A percentile compares a stretch with the other conserved stretches of the same genome.
Evolutionary conservation across 2,888 invertebrate species (phyloP).

Genomic region (Tuberolachnus salignus): DNA sequence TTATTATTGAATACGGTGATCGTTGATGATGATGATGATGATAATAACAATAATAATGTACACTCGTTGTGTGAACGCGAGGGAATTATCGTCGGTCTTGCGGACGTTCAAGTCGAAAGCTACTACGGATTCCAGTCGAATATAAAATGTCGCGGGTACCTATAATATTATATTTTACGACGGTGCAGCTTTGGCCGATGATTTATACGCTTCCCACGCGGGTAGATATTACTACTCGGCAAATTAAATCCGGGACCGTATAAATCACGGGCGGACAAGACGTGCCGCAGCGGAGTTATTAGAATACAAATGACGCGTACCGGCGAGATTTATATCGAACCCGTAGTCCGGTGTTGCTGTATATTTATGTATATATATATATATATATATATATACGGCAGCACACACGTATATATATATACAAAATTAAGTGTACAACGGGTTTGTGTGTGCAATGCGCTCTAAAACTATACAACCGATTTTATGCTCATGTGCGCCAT

Average conservation of each 20-base stretch:
- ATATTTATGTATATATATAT: too few species aligned
- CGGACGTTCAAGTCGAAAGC: slow-evolving; percentile 15
- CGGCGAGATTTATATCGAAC: not conserved
- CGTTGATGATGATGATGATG: too few species aligned
- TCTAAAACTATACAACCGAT: too few species aligned
- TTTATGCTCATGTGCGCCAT: too few species aligned
- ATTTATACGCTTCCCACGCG: slow-evolving; percentile 30
- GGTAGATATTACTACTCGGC: not conserved
- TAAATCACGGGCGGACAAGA: slow-evolving; percentile 13
- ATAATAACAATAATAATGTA: too few species aligned
- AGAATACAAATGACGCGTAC: not conserved
- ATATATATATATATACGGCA: not conserved
- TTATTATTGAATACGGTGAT: too few species aligned
- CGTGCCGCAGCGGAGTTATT: not conserved
- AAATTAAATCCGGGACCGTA: not conserved
- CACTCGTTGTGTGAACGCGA: not conserved
- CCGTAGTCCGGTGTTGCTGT: not conserved
- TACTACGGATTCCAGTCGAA: not conserved
- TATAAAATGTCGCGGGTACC: not conserved
- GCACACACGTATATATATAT: not conserved
- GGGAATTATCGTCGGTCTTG: not conserved
- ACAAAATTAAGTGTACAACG: not conserved
- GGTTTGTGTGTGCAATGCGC: too few species aligned
- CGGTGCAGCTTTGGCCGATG: not conserved
- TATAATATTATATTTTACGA: too few species aligned